These are phyloP conservation scores for Pholis gunnellus DNA, from an alignment of 2,113 vertebrate species.

Conservation along the genomic window DNA sequence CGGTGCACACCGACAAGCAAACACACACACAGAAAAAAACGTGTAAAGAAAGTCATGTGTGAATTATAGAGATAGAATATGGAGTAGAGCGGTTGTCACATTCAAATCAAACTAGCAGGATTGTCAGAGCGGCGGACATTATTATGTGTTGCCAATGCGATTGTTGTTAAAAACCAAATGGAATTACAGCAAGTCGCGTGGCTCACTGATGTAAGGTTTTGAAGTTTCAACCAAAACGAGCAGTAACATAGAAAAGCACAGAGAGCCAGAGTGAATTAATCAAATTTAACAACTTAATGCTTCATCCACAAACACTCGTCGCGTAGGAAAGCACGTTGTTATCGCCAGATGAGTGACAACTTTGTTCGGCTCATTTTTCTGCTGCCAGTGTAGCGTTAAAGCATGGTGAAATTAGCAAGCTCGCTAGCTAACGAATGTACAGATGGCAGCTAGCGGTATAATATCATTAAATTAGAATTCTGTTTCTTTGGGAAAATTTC, in stretches of 20 bases:
- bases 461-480: background rate
- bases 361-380: background rate
- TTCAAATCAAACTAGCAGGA: too few relatives aligned
- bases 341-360: background rate
- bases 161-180: background rate
- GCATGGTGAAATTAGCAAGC: background rate
- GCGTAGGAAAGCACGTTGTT: too few relatives aligned
- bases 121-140: background rate
- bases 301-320: background rate
- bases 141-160: background rate
- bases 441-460: background rate
- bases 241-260: too few relatives aligned
- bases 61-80: too few relatives aligned
- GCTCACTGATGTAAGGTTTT: too few relatives aligned
- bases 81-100: too few relatives aligned
- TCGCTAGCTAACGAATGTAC: background rate
- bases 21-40: background rate
- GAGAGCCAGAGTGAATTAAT: background rate
- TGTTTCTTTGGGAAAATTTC: background rate
- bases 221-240: too few relatives aligned
- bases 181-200: too few relatives aligned
- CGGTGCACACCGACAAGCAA: slow-evolving; percentile 17
- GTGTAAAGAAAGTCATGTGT: background rate
- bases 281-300: background rate
- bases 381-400: background rate